Evolutionary conservation across 2,888 invertebrate genomes (phyloP), one percentile per base, ranked within the genome.

Genomic region (Agrochola macilenta): DNA sequence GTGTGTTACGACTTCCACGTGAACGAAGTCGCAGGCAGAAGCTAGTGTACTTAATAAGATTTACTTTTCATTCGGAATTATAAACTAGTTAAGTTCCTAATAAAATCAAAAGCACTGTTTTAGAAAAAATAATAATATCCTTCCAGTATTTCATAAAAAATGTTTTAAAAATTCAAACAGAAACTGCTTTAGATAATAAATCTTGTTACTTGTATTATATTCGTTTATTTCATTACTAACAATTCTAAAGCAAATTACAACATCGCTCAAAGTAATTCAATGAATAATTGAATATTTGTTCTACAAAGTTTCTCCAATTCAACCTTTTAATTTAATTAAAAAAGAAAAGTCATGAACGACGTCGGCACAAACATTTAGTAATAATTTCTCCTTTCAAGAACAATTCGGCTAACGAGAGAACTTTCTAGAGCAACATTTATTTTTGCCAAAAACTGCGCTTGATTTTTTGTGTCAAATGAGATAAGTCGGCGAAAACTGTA

Each of bases 401-500:
- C 69, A 79, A 83, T 83, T 79, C 60, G 58, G 43, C 73, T 83
- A 83, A 83, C 83, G 83, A 83, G 73, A 68, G 79, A 83, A 83
- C 72, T 83, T 83, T 83, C 49, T 64, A 70, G 23, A 83, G 75
- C 54, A 63, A 79, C 79, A 79, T 79, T 79, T 75, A 83, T 76
- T 83, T 83, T 79, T 39, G 52, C 20, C 61, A 58, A 69, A 72
- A 66, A n/a, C 60, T 65, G 78, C 60, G 46, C 60, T 74, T 72
- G 57, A 65, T 65, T 78, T 68, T 82, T 74, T 65, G 11, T 49
- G 74, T 75, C 61, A 63, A 82, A 75, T 66, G 43, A 72, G 61
- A 66, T 65, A 60, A 74, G 7, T 39, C 39, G 17, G 23, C n/a
- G 43, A 70, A 68, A 68, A 23, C 17, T 63, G 63, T 46, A 49